Conservation (phyloP, 2,797 vertebrate genomes). For the Glyptemys insculpta region DNA sequence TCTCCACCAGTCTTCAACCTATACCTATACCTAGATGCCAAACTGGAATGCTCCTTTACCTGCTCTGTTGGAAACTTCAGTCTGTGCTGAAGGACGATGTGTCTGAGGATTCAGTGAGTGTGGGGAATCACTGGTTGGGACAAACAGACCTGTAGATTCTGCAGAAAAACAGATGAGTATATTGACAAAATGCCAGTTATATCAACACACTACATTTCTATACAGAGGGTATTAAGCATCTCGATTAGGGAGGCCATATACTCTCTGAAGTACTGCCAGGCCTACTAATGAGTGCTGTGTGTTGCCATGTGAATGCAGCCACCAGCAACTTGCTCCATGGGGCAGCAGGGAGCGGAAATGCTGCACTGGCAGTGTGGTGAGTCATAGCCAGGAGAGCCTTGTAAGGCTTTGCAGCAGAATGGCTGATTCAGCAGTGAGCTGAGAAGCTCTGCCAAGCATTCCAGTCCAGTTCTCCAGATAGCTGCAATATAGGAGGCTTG, state of each 20-base stretch:
- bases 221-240: not conserved
- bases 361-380: accelerated
- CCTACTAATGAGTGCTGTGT: not conserved
- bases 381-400: not conserved
- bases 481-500: not conserved
- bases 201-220: not conserved
- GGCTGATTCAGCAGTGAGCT: not conserved
- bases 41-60: conserved; percentile 43
- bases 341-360: not conserved
- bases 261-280: not conserved
- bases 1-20: not conserved
- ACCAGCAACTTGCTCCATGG: not conserved
- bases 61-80: conserved; percentile 1
- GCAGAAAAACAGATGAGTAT: not conserved
- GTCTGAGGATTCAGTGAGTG: not conserved
- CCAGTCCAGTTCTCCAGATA: not conserved
- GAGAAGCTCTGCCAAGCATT: not conserved
- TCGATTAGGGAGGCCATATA: not conserved
- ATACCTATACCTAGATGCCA: not conserved
- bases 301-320: not conserved
- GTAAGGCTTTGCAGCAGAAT: not conserved
- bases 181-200: not conserved
- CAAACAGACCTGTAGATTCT: not conserved
- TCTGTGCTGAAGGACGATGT: not conserved
- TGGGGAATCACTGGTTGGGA: not conserved